These are phyloP conservation scores for Eulithis testata DNA, from an alignment of 2,888 invertebrate genomes.

Conservation along the genomic window DNA sequence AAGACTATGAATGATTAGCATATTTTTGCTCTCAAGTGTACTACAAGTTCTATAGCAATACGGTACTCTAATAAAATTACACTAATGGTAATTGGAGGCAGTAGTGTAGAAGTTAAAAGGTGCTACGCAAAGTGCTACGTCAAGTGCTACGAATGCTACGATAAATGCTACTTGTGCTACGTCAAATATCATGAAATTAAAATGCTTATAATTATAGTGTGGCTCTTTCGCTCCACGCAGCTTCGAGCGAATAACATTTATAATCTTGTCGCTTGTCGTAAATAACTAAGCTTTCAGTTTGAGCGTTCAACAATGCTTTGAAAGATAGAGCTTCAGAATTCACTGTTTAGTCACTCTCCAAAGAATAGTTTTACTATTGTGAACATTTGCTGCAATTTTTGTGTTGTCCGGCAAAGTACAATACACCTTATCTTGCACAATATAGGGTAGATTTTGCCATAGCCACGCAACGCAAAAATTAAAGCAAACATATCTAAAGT, in stretches of 20 bases:
- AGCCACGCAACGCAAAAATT: not conserved
- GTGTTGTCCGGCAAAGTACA: not conserved
- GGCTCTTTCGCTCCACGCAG: not conserved
- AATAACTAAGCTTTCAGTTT: not conserved
- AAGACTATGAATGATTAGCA: too few species aligned
- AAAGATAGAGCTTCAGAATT: not conserved
- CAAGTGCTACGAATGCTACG: not conserved
- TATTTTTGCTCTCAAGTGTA: too few species aligned
- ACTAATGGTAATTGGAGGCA: too few species aligned
- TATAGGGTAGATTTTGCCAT: not conserved
- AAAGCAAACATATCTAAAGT: not conserved
- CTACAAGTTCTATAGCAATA: not conserved
- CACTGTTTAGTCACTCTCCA: not conserved
- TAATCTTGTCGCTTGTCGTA: not conserved
- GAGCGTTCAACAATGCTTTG: not conserved
- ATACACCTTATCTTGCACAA: not conserved
- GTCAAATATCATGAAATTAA: too few species aligned
- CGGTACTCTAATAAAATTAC: too few species aligned
- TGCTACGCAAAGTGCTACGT: conserved; percentile 10
- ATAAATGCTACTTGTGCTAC: not conserved
- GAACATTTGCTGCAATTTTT: not conserved
- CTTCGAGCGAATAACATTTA: not conserved
- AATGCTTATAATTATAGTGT: too few species aligned
- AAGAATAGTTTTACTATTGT: not conserved
- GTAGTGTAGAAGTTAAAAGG: not conserved